Conservation (phyloP, 2,797 vertebrate species). For the Chelon labrosus region DNA sequence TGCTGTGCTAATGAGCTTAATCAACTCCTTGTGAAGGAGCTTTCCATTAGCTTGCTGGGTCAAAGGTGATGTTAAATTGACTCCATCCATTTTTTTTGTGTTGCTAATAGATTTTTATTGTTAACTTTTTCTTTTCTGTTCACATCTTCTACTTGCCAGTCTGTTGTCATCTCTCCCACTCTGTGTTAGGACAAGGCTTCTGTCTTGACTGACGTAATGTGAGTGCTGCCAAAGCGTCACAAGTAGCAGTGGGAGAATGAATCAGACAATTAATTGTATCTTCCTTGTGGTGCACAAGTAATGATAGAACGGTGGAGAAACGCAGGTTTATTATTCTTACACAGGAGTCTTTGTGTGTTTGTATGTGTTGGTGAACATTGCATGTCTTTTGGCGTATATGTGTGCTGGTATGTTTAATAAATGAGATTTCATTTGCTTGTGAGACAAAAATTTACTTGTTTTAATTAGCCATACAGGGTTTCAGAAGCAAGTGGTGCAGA, state of each 20-base stretch:
- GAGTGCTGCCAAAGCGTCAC: slow-evolving; percentile 64
- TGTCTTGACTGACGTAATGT: slow-evolving; percentile 70
- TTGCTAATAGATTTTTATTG: not conserved
- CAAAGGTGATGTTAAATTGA: slow-evolving; percentile 72
- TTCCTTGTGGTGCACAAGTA: slow-evolving; percentile 56
- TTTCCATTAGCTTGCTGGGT: slow-evolving; percentile 74
- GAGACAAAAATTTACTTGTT: slow-evolving; percentile 76
- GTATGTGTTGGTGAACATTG: slow-evolving; percentile 24
- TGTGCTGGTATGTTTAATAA: no score
- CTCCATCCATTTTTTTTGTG: slow-evolving; percentile 25
- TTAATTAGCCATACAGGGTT: slow-evolving; percentile 75
- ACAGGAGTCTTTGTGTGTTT: slow-evolving; percentile 25
- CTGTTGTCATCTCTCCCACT: slow-evolving; percentile 36
- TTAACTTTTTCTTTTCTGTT: slow-evolving; percentile 10
- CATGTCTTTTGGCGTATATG: slow-evolving; percentile 31
- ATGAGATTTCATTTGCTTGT: slow-evolving; percentile 39
- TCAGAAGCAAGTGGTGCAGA: slow-evolving; percentile 47
- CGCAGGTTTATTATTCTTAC: slow-evolving; percentile 40
- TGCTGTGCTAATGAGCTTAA: slow-evolving; percentile 76
- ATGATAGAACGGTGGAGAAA: slow-evolving; percentile 39
- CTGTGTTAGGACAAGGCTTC: slow-evolving; percentile 49
- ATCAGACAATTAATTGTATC: slow-evolving; percentile 76
- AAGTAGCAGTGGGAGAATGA: slow-evolving; percentile 68
- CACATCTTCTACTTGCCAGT: slow-evolving; percentile 7
- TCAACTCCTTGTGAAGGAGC: slow-evolving; percentile 74